Evolutionary conservation across 2,797 vertebrate species (phyloP), one percentile per base, ranked within the genome.

Genomic region (Xiphophorus birchmanni): DNA sequence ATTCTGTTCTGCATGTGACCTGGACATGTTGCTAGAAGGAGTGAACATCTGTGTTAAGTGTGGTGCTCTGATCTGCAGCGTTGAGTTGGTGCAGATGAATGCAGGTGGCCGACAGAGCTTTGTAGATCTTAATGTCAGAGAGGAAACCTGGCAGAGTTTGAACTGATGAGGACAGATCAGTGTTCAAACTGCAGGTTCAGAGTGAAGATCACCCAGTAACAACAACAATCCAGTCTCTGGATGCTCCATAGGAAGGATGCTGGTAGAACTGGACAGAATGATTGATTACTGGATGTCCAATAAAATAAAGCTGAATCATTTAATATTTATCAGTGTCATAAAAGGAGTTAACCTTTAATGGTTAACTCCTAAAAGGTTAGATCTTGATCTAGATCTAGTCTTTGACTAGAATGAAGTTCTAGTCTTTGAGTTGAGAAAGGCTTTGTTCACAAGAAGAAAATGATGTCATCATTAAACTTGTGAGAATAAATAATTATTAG

Each of bases 111-210:
- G 82, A 77, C 82, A 89, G 65, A 32, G 37, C 81, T 88, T 88
- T 80, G 80, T 58, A 83, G 76, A 80, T 81, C 77, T 88, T 26
- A 78, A 60, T 79, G 79, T 75, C 75, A 83, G 54, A 44, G 74
- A 75, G 37, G 21, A 32, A 37, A 79, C 69, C 84, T 91, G 90
- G 86, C 85, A 81, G 82, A 82, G 75, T 76, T 60, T 1, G 50
- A 73, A 74, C 81, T 76, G 65, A 63, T 54, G 73, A 87, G 78
- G 84, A 90, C 79, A 81, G 79, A 87, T 84, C 77, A 90, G 83
- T 82, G 84, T 92, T 88, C 83, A 82, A 78, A 67, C 50, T 80
- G 77, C 77, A 58, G 76, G 76, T 86, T 77, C 76, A 71, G 65
- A 84, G 81, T 74, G 71, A 80, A 85, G 73, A 75, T 37, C 56